Base-by-base conservation (phyloP, 2,113 vertebrate species). In the Lasiurus cinereus region DNA sequence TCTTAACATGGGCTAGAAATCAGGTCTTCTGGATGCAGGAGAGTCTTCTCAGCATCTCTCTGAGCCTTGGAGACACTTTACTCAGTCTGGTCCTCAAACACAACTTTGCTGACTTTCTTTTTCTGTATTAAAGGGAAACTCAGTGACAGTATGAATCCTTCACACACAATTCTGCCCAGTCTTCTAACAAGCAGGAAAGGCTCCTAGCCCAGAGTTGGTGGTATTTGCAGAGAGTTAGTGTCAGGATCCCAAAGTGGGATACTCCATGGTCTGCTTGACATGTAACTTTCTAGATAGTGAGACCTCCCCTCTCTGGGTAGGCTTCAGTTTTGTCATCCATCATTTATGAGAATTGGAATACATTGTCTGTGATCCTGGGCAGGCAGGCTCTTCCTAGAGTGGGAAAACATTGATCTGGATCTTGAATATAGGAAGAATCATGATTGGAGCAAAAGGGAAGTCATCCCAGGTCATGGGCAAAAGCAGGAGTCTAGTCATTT, bases 361-460 rank as follows among this genome's bases (percentile, higher is more conserved):
- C 1, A 36, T 18, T 64, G 10, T 83, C 88, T 92, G 0, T 21
- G 69, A 43, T 86, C 54, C 52, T 46, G 27, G 22, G 82, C 50
- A 74, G 33, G 21, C 15, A 52, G 67, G 43, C 14, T 56, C 59
- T 92, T 91, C 74, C 50, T 70, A 56, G 84, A 43, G 21, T 48
- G 87, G 27, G 48, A 52, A 78, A 88, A 27, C 29, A 39, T 22
- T 92, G 64, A 90, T 64, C 43, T 69, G 31, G 67, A 19, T 48
- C 9, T 77, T 54, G 66, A 83, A 39, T 50, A 43, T 8, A 88
- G 43, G 83, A 82, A 88, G 88, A 85, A 74, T 84, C 78, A 94
- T 78, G 22, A 90, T 64, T 14, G 11, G 31, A 64, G 36, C 19
- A 21, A 56, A 29, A 85, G 12, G 27, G 19, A 93, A 62, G 62